These are phyloP conservation scores for Lanistes nyassanus DNA, from an alignment of 1,140 invertebrate genomes.

Conservation along the genomic window DNA sequence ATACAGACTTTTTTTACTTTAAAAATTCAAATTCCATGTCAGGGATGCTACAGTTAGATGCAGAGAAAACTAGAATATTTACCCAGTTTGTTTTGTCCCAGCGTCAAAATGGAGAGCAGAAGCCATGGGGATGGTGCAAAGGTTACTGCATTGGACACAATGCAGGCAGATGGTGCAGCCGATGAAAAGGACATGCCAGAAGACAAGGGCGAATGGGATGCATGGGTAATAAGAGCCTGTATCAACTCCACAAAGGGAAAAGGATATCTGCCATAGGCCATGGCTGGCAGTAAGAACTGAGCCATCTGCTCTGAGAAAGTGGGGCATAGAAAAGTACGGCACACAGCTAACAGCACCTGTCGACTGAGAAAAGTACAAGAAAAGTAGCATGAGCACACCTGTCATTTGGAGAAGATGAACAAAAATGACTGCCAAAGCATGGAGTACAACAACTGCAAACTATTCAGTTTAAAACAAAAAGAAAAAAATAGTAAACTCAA, in stretches of 20 bases:
- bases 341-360: constrained; percentile 38
- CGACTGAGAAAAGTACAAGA: constrained; percentile 38
- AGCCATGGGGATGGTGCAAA: constrained; percentile 53
- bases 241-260: constrained; percentile 64
- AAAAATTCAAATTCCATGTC: not conserved
- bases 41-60: not conserved
- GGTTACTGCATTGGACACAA: too few species aligned
- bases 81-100: constrained; percentile 57
- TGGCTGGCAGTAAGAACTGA: constrained; percentile 63
- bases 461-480: not conserved
- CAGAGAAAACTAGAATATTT: constrained; percentile 17
- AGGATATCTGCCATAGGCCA: constrained; percentile 59
- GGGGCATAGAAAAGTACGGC: constrained; percentile 53
- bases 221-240: constrained; percentile 48
- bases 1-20: too few species aligned
- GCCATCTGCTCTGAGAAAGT: constrained; percentile 61
- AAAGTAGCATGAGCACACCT: not conserved
- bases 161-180: not conserved
- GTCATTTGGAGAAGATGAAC: not conserved
- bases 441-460: not conserved
- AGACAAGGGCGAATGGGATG: not conserved
- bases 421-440: not conserved
- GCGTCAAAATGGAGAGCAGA: constrained; percentile 56
- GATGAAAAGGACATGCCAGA: not conserved
- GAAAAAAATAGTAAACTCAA: not conserved